These are phyloP conservation scores for Mycalesis mineus DNA, from an alignment of 2,888 invertebrate genomes.

Conservation along the genomic window DNA sequence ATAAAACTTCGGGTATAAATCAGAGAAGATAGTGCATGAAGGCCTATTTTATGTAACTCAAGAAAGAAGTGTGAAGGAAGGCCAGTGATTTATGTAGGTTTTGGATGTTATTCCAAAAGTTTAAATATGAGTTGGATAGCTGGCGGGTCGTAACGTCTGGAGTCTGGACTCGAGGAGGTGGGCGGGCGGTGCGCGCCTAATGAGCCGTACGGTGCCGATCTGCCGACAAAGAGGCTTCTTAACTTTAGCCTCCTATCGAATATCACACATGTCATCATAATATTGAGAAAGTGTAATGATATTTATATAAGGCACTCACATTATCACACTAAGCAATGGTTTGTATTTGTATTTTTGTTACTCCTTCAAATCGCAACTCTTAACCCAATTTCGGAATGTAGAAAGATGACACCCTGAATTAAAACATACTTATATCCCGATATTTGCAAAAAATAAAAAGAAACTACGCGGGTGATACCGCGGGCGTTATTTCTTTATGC, in stretches of 20 bases:
- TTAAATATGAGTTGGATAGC: slow-evolving; percentile 56
- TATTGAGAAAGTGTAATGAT: background rate
- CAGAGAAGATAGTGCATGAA: slow-evolving; percentile 58
- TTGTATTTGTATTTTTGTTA: too few species aligned
- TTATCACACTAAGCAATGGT: too few species aligned
- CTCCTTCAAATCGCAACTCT: too few species aligned
- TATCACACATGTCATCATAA: background rate
- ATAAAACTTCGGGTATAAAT: slow-evolving; percentile 46
- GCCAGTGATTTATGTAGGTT: slow-evolving; percentile 65
- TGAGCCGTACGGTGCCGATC: slow-evolving; percentile 25
- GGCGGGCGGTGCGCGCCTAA: slow-evolving; percentile 21
- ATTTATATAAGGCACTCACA: background rate
- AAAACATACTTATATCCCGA: too few species aligned
- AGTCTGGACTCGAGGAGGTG: slow-evolving; percentile 7
- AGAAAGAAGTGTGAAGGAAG: slow-evolving; percentile 66
- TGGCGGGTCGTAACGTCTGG: slow-evolving; percentile 13
- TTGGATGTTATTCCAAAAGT: slow-evolving; percentile 58
- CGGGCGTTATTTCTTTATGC: too few species aligned
- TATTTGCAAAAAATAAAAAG: too few species aligned
- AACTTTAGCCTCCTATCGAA: slow-evolving; percentile 15
- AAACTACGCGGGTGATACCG: too few species aligned
- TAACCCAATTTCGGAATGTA: too few species aligned
- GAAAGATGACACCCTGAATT: too few species aligned
- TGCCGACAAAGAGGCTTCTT: slow-evolving; percentile 14
- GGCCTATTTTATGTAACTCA: slow-evolving; percentile 72